Evolutionary conservation across 2,888 invertebrate genomes (phyloP).

Genomic region (Aleiodes leptofemur): DNA sequence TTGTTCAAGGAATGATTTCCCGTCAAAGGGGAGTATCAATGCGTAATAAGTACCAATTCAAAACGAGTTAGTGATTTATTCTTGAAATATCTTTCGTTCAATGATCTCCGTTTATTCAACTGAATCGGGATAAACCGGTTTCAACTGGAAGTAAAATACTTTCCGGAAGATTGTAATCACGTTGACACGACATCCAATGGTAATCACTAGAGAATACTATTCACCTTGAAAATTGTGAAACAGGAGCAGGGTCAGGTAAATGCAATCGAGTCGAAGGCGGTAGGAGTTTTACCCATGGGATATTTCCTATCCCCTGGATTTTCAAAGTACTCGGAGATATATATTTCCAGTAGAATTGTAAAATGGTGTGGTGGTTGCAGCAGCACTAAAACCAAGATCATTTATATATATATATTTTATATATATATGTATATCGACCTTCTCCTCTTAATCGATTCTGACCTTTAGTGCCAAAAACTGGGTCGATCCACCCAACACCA

Average conservation of each 20-base stretch:
- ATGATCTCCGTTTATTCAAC: not conserved
- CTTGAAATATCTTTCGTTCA: not conserved
- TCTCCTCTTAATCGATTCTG: slow-evolving; percentile 46
- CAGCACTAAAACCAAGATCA: slow-evolving; percentile 2
- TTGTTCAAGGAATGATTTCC: too few species aligned
- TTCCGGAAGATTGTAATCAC: slow-evolving; percentile 30
- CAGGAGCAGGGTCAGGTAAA: slow-evolving; percentile 30
- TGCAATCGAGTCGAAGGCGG: slow-evolving; percentile 9
- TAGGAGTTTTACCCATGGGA: slow-evolving; percentile 18
- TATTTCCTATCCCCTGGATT: not conserved
- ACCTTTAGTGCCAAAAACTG: slow-evolving; percentile 48
- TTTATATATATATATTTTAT: too few species aligned
- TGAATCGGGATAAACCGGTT: slow-evolving; percentile 12
- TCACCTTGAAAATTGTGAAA: slow-evolving; percentile 21
- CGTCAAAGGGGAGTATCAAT: too few species aligned
- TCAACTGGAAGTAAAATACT: slow-evolving; percentile 10
- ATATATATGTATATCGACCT: slow-evolving; percentile 13
- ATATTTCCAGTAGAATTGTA: slow-evolving; percentile 20
- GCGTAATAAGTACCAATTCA: too few species aligned
- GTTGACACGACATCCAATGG: slow-evolving; percentile 15
- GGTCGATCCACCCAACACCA: slow-evolving; percentile 51
- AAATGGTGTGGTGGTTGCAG: slow-evolving; percentile 1
- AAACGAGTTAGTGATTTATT: too few species aligned
- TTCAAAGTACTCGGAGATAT: not conserved
- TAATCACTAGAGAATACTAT: slow-evolving; percentile 18